Evolutionary conservation across 1,140 invertebrate genomes (phyloP).

Genomic region (Drosophila jambulina): DNA sequence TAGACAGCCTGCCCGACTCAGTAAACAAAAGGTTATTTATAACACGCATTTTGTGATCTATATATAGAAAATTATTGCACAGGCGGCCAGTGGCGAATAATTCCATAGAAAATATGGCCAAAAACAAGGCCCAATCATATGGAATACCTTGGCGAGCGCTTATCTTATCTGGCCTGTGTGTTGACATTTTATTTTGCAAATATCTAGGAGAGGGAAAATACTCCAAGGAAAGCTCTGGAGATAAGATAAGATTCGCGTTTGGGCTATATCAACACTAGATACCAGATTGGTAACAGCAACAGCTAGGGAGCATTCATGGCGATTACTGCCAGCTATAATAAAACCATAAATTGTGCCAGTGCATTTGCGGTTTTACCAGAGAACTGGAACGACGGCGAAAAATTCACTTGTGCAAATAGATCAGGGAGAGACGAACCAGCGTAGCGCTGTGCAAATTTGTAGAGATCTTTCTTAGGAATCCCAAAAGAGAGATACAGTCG

Average conservation of each 20-base stretch:
- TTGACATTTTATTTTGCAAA: slow-evolving; percentile 54
- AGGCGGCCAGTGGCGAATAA: slow-evolving; percentile 13
- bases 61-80: slow-evolving; percentile 35
- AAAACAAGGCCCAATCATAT: slow-evolving; percentile 20
- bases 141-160: slow-evolving; percentile 3
- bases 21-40: slow-evolving; percentile 45
- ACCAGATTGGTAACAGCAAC: slow-evolving; percentile 11
- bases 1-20: not conserved
- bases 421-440: slow-evolving; percentile 5
- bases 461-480: slow-evolving; percentile 34
- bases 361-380: slow-evolving; percentile 1
- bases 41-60: slow-evolving; percentile 16
- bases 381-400: slow-evolving; percentile 17
- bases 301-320: not conserved
- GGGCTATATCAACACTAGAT: slow-evolving; percentile 41
- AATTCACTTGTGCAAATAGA: slow-evolving; percentile 35
- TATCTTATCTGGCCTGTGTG: slow-evolving; percentile 41
- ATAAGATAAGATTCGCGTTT: slow-evolving; percentile 45
- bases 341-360: slow-evolving; percentile 11
- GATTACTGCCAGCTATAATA: slow-evolving; percentile 1
- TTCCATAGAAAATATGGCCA: slow-evolving; percentile 28
- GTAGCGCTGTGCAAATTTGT: slow-evolving; percentile 30
- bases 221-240: slow-evolving; percentile 5
- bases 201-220: slow-evolving; percentile 15
- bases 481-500: slow-evolving; percentile 15